A percentile compares a stretch with the other conserved stretches of the same genome.
phyloP scores from a whole-genome alignment of 2,113 vertebrate genomes.

The Platichthys stellatus region DNA sequence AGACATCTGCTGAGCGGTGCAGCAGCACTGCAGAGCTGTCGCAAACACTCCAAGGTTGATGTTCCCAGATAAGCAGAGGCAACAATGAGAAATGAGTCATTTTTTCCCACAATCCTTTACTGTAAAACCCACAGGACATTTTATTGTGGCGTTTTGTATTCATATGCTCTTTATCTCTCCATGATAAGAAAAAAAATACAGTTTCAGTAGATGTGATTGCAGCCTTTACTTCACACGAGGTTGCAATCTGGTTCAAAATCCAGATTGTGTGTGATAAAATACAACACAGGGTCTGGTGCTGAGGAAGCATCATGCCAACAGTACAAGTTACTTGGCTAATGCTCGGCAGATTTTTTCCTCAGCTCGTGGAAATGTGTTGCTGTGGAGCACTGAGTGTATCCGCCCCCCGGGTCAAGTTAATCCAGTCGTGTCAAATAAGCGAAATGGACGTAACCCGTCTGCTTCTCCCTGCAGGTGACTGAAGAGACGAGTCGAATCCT shows the following conservation, averaged over 20 bases:
- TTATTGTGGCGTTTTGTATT: not conserved
- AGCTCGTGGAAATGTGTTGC: not conserved
- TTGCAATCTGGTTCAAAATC: not conserved
- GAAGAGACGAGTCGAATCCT: constrained; percentile 93
- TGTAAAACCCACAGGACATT: not conserved
- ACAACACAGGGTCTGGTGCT: not conserved
- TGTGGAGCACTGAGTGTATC: not conserved
- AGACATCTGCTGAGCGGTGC: constrained; percentile 42
- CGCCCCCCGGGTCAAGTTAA: constrained; percentile 15
- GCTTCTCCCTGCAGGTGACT: constrained; percentile 81
- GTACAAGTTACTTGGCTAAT: not conserved
- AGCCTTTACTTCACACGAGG: not conserved
- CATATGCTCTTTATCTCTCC: not conserved
- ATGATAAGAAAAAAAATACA: not conserved
- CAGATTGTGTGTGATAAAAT: not conserved
- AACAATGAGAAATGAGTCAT: constrained; percentile 9
- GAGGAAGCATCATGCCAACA: not conserved
- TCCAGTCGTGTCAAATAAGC: constrained; percentile 30
- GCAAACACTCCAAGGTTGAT: constrained; percentile 39
- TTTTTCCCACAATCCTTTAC: not conserved
- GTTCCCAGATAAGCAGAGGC: constrained; percentile 20
- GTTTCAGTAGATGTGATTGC: not conserved
- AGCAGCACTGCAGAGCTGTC: constrained; percentile 22
- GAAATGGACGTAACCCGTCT: constrained; percentile 18
- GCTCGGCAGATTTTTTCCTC: not conserved